Conservation (phyloP, 2,113 vertebrate genomes). For the Delphinapterus leucas region DNA sequence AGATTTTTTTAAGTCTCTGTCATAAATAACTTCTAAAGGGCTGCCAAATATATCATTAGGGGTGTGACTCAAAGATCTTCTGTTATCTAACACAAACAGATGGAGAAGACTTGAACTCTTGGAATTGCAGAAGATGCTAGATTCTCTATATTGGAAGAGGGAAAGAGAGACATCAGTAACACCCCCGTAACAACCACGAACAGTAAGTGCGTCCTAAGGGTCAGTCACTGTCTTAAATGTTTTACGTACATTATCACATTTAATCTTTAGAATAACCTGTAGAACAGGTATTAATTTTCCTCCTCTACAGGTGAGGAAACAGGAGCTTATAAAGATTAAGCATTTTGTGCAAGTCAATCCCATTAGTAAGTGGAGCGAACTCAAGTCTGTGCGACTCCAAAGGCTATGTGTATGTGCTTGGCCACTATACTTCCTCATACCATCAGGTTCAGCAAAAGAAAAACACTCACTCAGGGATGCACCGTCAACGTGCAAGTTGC, state of each 20-base stretch:
- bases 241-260: background rate
- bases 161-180: background rate
- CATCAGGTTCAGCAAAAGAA: background rate
- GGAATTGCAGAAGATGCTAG: background rate
- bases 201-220: background rate
- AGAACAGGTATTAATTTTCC: conserved; percentile 13
- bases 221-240: background rate
- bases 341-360: conserved; percentile 5
- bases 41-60: background rate
- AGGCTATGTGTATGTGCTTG: background rate
- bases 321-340: conserved; percentile 5
- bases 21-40: background rate
- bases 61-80: background rate
- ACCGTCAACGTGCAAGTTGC: background rate
- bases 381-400: background rate
- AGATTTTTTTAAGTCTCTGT: background rate
- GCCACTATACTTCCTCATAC: background rate
- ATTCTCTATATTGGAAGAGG: background rate
- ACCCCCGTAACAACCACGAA: background rate
- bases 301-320: background rate
- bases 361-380: background rate
- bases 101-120: background rate
- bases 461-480: background rate
- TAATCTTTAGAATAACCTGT: conserved; percentile 29
- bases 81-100: background rate